Evolutionary conservation across 1,140 invertebrate species (phyloP).

Genomic region (Potamilus streckersoni): DNA sequence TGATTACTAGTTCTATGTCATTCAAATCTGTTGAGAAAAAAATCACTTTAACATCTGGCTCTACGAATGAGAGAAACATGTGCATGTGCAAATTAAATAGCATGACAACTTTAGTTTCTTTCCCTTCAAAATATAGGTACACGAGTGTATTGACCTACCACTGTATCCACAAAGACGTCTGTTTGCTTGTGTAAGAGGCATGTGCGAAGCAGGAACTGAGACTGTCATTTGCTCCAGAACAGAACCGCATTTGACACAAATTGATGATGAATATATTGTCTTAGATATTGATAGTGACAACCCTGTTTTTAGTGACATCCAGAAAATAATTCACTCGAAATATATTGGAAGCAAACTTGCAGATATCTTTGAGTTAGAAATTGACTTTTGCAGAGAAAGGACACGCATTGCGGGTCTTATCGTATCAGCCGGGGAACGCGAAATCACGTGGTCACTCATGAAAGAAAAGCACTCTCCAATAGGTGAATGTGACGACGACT

Average conservation of each 20-base stretch:
- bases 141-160: neutral
- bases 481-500: constrained; percentile 7
- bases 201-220: constrained; percentile 1
- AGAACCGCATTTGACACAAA: too few relatives aligned
- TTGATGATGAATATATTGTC: too few relatives aligned
- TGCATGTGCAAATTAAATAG: neutral
- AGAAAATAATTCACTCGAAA: constrained; percentile 3
- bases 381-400: constrained; percentile 23
- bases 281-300: neutral
- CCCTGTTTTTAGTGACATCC: neutral
- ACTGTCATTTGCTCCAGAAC: neutral
- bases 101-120: neutral
- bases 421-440: constrained; percentile 9
- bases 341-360: constrained; percentile 19
- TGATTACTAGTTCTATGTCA: too few relatives aligned
- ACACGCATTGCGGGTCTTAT: constrained; percentile 8
- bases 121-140: constrained; percentile 2
- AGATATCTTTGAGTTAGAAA: constrained; percentile 17
- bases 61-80: too few relatives aligned
- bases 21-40: too few relatives aligned
- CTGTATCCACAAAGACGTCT: neutral
- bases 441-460: constrained; percentile 39
- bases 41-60: too few relatives aligned
- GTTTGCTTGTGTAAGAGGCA: constrained; percentile 12
- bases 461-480: constrained; percentile 1